Conservation (phyloP, 2,113 vertebrate species). For the Tragelaphus scriptus region DNA sequence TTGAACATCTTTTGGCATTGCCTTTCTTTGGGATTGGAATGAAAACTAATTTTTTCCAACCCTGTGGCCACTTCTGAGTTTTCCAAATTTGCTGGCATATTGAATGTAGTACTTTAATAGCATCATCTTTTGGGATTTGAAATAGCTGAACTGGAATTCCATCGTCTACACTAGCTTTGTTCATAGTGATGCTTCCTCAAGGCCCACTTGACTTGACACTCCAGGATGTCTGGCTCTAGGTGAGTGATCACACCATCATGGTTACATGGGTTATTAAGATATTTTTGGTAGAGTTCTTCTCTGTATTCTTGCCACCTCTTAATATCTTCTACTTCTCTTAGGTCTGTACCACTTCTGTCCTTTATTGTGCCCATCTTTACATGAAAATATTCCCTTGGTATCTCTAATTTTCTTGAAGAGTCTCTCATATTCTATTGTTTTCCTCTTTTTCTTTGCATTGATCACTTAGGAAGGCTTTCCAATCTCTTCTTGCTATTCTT, state of each 20-base stretch:
- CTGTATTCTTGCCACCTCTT: neutral
- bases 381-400: neutral
- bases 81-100: neutral
- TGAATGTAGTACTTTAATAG: neutral
- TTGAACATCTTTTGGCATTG: neutral
- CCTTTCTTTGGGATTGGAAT: neutral
- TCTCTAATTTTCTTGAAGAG: neutral
- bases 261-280: neutral
- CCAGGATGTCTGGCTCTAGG: neutral
- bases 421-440: neutral
- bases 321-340: neutral
- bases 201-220: neutral
- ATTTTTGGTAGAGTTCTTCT: neutral
- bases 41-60: neutral
- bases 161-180: neutral
- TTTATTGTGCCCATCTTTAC: neutral
- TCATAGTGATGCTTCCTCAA: neutral
- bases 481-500: neutral
- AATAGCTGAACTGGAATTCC: neutral
- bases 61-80: neutral
- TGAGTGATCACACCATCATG: neutral
- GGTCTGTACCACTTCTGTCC: neutral
- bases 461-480: neutral
- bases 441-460: neutral
- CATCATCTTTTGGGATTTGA: neutral